Percentiles rank a stretch among this genome's conserved stretches.
Conservation (phyloP, 2,797 vertebrate species). For the Myotis vivesi region DNA sequence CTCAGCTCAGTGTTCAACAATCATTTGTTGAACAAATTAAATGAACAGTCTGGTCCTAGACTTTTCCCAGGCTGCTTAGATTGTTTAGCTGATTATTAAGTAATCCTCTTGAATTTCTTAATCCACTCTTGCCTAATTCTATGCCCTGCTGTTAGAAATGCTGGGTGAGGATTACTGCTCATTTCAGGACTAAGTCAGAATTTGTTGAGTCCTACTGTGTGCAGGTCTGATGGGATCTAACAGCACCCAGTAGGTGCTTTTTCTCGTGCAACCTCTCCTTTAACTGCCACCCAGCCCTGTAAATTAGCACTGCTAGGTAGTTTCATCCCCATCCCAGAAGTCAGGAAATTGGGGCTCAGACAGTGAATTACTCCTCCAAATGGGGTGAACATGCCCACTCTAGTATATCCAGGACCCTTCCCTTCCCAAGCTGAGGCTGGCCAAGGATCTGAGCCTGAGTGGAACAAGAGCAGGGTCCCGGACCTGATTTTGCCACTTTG, state of each 20-base stretch:
- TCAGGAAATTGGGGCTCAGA: not conserved
- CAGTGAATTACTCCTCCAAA: not conserved
- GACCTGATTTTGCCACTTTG: not conserved
- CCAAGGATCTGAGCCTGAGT: not conserved
- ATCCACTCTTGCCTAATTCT: slow-evolving; percentile 45
- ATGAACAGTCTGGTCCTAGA: slow-evolving; percentile 25
- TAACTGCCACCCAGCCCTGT: no score
- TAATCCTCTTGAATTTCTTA: slow-evolving; percentile 60
- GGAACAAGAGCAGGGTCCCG: not conserved
- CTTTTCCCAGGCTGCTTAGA: slow-evolving; percentile 69
- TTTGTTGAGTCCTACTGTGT: not conserved
- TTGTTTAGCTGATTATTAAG: slow-evolving; percentile 46
- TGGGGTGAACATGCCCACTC: not conserved
- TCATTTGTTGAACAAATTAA: slow-evolving; percentile 51
- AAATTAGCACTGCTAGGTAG: not conserved
- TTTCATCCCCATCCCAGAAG: not conserved
- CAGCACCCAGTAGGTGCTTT: not conserved
- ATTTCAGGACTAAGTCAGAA: not conserved
- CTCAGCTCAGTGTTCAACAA: not conserved
- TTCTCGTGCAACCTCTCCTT: not conserved
- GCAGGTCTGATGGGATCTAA: not conserved
- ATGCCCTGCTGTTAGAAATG: not conserved
- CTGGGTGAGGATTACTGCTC: not conserved
- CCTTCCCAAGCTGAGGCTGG: not conserved
- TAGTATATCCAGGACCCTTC: not conserved